phyloP scores from a whole-genome alignment of 2,113 vertebrate species.

The Cyanoderma ruficeps region DNA sequence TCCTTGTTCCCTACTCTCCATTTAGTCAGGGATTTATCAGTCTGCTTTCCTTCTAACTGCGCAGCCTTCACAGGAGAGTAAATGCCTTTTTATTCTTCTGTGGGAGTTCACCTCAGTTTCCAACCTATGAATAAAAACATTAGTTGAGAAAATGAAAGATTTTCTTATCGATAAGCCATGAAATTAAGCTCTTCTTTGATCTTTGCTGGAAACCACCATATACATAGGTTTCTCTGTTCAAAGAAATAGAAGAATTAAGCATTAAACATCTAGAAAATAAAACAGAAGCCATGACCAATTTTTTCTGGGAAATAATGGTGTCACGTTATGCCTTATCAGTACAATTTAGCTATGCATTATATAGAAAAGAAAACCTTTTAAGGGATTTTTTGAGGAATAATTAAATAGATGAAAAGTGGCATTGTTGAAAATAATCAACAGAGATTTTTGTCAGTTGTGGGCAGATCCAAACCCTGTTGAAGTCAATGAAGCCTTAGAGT shows the following conservation, averaged over 20 bases:
- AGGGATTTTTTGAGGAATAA: neutral
- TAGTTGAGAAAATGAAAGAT: conserved; percentile 29
- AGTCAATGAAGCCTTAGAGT: neutral
- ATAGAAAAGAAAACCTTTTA: neutral
- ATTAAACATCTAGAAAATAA: neutral
- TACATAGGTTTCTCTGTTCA: neutral
- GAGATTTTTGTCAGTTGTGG: neutral
- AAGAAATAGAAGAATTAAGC: neutral
- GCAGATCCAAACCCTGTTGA: neutral
- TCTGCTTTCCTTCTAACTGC: neutral
- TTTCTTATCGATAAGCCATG: conserved; percentile 20
- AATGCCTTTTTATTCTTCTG: conserved; percentile 12
- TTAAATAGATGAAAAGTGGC: neutral
- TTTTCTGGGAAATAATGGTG: neutral
- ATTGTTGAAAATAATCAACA: neutral
- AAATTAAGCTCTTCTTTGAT: conserved; percentile 34
- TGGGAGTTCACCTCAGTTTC: neutral
- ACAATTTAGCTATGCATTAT: neutral
- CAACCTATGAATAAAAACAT: conserved; percentile 4
- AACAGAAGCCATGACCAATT: neutral
- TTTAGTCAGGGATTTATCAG: neutral
- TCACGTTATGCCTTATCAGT: neutral
- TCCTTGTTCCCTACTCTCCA: neutral
- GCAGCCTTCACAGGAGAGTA: neutral
- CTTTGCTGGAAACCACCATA: neutral